Evolutionary conservation across 2,888 invertebrate genomes (phyloP), one percentile per base, ranked within the genome.

Genomic region (Scelioninae gen. 1): DNA sequence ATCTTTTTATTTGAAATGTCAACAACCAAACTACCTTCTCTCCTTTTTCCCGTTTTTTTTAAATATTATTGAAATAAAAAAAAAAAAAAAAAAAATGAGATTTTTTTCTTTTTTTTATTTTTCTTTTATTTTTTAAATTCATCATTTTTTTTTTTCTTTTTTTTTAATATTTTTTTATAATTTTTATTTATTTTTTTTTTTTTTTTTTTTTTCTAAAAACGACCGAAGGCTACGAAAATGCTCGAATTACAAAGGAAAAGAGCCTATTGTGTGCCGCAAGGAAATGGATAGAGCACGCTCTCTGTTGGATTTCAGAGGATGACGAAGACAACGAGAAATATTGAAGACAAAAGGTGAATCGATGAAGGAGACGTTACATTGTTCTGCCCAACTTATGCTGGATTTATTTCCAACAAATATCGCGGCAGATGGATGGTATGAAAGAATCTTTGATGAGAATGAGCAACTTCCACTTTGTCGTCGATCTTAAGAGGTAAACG

Each of bases 331-430:
- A 60, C 31, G 72, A 72, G 47, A 60, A 66, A 56, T 58, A 58
- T 49, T 45, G 66, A 66, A 76, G 76, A 76, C 76, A 76, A 76
- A 76, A 60, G 76, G 58, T 66, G 66, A 76, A 65, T 76, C 66
- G 76, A 76, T 66, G 76, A 58, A 58, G 66, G 65, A 75, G 65
- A 75, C 66, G 66, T 66, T 76, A 76, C 76, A 76, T 76, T 76
- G 76, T 76, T 76, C 76, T 34, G 74, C 62, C 9, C 65, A 43
- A 75, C 66, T 75, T 75, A 75, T 66, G 66, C 65, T 11, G 75
- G 66, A 75, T 75, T 75, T 75, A 75, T 75, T 75, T 75, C 66
- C 63, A 65, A 65, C 75, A 65, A 75, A 65, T 65, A 75, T 75
- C 75, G 32, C 38, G 53, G 62, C 60, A 53, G 74, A 63, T 74